These are phyloP conservation scores for Centropus unirufus DNA, from an alignment of 2,113 vertebrate species.

Conservation along the genomic window DNA sequence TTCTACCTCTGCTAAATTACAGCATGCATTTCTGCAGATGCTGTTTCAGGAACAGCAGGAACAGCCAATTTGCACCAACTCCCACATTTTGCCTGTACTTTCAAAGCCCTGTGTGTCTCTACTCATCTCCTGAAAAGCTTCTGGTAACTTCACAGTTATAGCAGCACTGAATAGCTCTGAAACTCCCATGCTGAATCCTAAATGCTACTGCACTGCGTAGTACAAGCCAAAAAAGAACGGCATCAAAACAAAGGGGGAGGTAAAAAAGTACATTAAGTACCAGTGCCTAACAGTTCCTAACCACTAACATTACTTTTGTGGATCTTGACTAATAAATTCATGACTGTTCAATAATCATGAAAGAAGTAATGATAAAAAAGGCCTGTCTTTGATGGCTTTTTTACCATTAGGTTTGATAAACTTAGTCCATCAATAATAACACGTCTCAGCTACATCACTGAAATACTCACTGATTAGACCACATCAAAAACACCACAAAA, in stretches of 20 bases:
- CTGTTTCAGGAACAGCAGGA: neutral
- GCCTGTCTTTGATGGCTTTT: neutral
- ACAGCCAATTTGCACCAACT: neutral
- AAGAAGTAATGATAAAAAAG: neutral
- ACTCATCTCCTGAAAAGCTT: neutral
- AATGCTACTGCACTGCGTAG: neutral
- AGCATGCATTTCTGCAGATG: neutral
- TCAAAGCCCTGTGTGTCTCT: neutral
- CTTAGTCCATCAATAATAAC: neutral
- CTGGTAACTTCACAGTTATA: neutral
- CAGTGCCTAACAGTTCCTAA: neutral
- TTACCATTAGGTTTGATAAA: neutral
- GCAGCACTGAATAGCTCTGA: neutral
- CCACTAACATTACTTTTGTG: neutral
- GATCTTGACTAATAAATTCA: neutral
- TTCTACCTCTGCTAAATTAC: neutral
- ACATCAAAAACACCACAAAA: neutral
- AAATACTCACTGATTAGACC: neutral
- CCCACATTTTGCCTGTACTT: neutral
- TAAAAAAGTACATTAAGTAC: neutral
- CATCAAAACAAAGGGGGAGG: neutral
- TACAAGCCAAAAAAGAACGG: neutral
- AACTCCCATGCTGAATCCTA: neutral
- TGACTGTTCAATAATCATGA: neutral
- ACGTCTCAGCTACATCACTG: neutral